These are phyloP conservation scores for Limnephilus auricula DNA, from an alignment of 2,888 invertebrate species.

Conservation along the genomic window DNA sequence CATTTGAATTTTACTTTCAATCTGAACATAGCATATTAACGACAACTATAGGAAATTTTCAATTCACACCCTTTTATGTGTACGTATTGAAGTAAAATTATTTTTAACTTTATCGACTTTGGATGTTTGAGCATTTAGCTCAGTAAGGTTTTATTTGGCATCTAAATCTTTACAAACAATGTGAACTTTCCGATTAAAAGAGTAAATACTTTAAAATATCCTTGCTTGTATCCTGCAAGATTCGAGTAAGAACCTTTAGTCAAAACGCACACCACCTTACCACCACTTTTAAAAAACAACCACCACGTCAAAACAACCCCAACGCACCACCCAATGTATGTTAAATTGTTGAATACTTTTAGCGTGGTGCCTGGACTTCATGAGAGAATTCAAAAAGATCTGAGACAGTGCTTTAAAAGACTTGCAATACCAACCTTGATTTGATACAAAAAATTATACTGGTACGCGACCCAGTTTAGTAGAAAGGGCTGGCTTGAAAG, in stretches of 20 bases:
- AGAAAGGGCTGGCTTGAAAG: not conserved
- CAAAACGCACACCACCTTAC: not conserved
- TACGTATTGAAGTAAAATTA: not conserved
- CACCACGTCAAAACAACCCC: not conserved
- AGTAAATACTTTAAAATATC: constrained; percentile 9
- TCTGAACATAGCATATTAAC: too few species aligned
- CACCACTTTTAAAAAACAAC: not conserved
- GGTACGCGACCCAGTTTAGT: not conserved
- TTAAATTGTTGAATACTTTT: not conserved
- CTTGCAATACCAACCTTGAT: constrained; percentile 29
- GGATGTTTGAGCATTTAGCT: not conserved
- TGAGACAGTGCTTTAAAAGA: constrained; percentile 12
- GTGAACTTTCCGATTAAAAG: not conserved
- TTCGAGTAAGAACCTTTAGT: not conserved
- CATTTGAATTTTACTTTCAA: not conserved
- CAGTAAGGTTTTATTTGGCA: not conserved
- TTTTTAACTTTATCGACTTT: not conserved
- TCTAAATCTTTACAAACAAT: not conserved
- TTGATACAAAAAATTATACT: not conserved
- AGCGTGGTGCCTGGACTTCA: constrained; percentile 24
- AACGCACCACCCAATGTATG: not conserved
- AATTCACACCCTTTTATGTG: not conserved
- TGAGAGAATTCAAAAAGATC: not conserved
- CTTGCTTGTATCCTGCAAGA: constrained; percentile 3
- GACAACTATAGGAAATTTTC: not conserved